A percentile compares a stretch with the other conserved stretches of the same genome.
These are phyloP conservation scores for Iphiclides podalirius DNA, from an alignment of 2,888 invertebrate genomes.

Conservation along the genomic window DNA sequence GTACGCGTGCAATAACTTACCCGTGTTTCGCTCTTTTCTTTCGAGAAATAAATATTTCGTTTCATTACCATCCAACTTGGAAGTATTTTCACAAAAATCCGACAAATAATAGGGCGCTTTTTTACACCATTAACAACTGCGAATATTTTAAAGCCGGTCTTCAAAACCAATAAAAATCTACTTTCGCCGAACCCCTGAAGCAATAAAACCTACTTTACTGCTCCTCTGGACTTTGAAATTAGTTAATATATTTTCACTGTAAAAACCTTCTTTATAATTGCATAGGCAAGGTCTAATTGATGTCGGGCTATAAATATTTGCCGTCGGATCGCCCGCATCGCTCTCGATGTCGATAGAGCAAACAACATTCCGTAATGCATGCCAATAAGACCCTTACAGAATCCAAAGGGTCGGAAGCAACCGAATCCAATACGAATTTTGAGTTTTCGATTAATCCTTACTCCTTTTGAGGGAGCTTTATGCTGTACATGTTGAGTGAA, in stretches of 20 bases:
- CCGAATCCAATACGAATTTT: conserved; percentile 12
- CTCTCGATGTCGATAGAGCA: conserved; percentile 58
- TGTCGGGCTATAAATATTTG: conserved; percentile 65
- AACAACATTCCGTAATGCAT: conserved; percentile 58
- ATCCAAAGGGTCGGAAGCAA: conserved; percentile 14
- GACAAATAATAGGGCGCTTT: conserved; percentile 42
- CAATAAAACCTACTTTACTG: conserved; percentile 74
- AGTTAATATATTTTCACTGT: conserved; percentile 61
- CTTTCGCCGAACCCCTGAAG: conserved; percentile 63
- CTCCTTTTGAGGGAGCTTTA: background rate
- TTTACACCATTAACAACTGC: conserved; percentile 51
- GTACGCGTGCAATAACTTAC: conserved; percentile 27
- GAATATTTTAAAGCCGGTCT: conserved; percentile 68
- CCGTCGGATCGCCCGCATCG: conserved; percentile 49
- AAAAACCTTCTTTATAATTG: conserved; percentile 19
- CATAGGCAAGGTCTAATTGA: conserved; percentile 51
- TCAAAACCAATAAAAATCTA: conserved; percentile 76
- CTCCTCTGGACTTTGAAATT: conserved; percentile 68
- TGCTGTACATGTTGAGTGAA: background rate
- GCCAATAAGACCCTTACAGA: conserved; percentile 60
- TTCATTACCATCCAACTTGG: background rate
- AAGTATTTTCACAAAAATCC: background rate
- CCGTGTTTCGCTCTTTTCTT: conserved; percentile 16
- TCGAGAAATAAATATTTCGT: conserved; percentile 26
- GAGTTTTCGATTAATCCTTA: conserved; percentile 15